Base-by-base conservation (phyloP, 2,888 invertebrate genomes). In the Apamea anceps region DNA sequence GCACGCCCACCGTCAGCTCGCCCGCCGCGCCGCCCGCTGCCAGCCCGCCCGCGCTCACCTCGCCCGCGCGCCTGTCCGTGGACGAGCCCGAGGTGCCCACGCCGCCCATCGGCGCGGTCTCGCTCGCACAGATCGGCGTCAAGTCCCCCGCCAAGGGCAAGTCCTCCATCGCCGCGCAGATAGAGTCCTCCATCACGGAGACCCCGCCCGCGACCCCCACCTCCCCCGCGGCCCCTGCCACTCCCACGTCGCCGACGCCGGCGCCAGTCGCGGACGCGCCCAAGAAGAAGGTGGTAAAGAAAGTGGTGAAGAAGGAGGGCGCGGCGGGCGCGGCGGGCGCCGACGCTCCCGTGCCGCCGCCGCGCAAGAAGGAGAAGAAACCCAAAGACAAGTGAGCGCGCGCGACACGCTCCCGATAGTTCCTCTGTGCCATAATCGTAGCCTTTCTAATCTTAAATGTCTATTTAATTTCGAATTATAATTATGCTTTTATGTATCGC, bases 351-450 rank as follows among this genome's bases (percentile, higher is more conserved):
- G 97, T 97, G 76, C 97, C 97, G 87, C 97, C 97, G 88, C 97
- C 97, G 86, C 96, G 97, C 86, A 97, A 97, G 93, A 97, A 97
- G 94, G 97, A 96, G 93, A 97, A 97, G 94, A 97, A 97, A 89
- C 97, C 97, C 93, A 97, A 97, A 95, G 96, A 97, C 88, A 95
- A 96, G 92, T 96, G 94, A 96, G 94, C 94, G 93, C 91, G 88
- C 90, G 91, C 92, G 90, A 86, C 91, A 85, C 92, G 91, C 93
- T 93, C 92, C 90, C 90, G 84, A 91, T 91, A 94, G 94, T 96
- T 96, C 95, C 95, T 95, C 95, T 94, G 96, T 96, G 96, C 96
- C 96, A 96, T 96, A 95, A 91, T 91, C 93, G 90, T 96, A 95
- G 93, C 93, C 94, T 93, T 92, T 91, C 87, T 94, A 93, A 91